A percentile compares a stretch with the other conserved stretches of the same genome.
phyloP scores from a whole-genome alignment of 1,140 invertebrate genomes.

The Heliconius himera region DNA sequence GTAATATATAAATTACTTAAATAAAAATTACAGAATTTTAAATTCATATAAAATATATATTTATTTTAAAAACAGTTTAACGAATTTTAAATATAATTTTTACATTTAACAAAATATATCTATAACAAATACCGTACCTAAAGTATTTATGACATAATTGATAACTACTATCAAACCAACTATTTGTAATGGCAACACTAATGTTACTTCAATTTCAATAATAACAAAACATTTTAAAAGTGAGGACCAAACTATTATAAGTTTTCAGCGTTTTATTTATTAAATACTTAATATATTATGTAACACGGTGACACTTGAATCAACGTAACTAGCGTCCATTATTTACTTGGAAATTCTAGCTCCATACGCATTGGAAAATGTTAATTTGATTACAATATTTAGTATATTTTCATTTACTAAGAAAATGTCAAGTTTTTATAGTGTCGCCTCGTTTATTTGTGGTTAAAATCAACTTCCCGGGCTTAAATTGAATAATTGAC shows the following conservation, averaged over 20 bases:
- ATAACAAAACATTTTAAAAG: neutral
- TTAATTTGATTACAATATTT: neutral
- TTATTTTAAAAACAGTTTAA: too few species aligned
- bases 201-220: neutral
- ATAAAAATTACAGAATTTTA: too few species aligned
- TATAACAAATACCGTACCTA: neutral
- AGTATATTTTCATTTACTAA: neutral
- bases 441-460: neutral
- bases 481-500: constrained; percentile 69
- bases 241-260: neutral
- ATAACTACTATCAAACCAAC: neutral
- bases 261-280: neutral
- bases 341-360: neutral
- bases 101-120: neutral
- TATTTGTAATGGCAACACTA: neutral
- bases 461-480: constrained; percentile 49
- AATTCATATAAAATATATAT: too few species aligned
- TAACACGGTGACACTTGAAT: neutral
- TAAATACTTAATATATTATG: neutral
- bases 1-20: too few species aligned
- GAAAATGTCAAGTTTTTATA: neutral
- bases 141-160: neutral
- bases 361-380: neutral
- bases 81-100: too few species aligned
- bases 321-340: neutral